Base-by-base conservation (phyloP, 2,888 invertebrate genomes). In the Odontothrips loti region DNA sequence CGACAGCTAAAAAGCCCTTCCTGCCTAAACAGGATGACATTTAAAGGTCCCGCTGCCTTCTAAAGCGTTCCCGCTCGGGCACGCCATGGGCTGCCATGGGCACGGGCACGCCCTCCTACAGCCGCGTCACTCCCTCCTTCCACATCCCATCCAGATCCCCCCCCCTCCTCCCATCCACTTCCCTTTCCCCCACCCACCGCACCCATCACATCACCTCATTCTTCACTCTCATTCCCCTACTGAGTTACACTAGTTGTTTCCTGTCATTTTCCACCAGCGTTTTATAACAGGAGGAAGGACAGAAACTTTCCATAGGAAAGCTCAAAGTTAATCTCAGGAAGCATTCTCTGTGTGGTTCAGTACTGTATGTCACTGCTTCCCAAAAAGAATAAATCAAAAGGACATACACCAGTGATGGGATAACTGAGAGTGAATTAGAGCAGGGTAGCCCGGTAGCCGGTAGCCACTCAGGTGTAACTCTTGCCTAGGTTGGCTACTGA, bases 21-120 rank as follows among this genome's bases (percentile, higher is more conserved):
- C 68, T 75, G 47, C 20, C 78, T 0, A 80, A 79, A 58, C 79
- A 51, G 80, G 78, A 81, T 78, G 79, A 79, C 81, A 81, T 81
- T 47, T 47, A 78, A 80, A 79, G 51, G 48, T 80, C 29, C 17
- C 47, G n/a, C 79, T 79, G 27, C 23, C 47, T 47, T 34, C 47
- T 6, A 27, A 20, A 34, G 34, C 47, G 20, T 20, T 79, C 80
- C 29, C 79, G 20, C 29, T 29, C 79, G 6, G 20, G 20, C 29
- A 20, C 79, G n/a, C 79, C 29, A 6, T 79, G 27, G n/a, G n/a
- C n/a, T n/a, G n/a, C n/a, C n/a, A n/a, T n/a, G n/a, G n/a, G n/a
- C n/a, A n/a, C n/a, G n/a, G n/a, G 27, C 29, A 20, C 29, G 27
- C 29, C 29, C 29, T 29, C 29, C 79, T 9, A 23, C 29, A 20